Percentiles rank a stretch among this genome's conserved stretches.
Conservation (phyloP, 2,797 vertebrate species). For the Anolis apletophallus region DNA sequence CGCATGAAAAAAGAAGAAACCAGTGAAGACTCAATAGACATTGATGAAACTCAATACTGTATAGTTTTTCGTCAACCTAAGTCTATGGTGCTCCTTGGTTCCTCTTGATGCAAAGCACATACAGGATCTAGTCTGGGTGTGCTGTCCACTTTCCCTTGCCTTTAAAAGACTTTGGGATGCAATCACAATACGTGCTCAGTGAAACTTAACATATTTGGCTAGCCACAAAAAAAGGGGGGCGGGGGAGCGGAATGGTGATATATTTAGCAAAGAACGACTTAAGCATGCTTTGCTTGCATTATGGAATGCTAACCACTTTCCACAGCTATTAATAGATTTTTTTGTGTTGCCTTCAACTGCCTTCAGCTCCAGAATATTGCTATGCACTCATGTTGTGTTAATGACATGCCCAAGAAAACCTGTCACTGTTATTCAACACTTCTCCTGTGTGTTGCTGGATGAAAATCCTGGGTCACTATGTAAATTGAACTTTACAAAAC, state of each 20-base stretch:
- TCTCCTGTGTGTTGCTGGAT: slow-evolving; percentile 59
- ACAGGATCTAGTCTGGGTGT: slow-evolving; percentile 46
- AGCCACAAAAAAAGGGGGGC: slow-evolving; percentile 58
- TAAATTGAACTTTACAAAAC: slow-evolving; percentile 78
- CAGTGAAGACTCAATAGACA: slow-evolving; percentile 52
- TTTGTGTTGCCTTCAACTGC: slow-evolving; percentile 33
- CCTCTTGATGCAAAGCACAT: slow-evolving; percentile 57
- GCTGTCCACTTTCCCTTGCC: slow-evolving; percentile 56
- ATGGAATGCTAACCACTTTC: slow-evolving; percentile 61
- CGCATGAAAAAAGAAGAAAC: slow-evolving; percentile 65
- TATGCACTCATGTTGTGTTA: slow-evolving; percentile 60
- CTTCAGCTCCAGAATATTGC: slow-evolving; percentile 22
- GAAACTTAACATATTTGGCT: slow-evolving; percentile 58
- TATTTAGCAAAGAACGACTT: slow-evolving; percentile 68
- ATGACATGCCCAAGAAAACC: slow-evolving; percentile 50
- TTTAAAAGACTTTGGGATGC: slow-evolving; percentile 49
- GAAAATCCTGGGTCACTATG: slow-evolving; percentile 69
- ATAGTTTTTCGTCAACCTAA: slow-evolving; percentile 51
- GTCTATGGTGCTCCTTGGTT: slow-evolving; percentile 68
- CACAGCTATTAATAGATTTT: slow-evolving; percentile 52
- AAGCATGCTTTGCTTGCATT: slow-evolving; percentile 75
- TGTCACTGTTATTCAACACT: slow-evolving; percentile 59
- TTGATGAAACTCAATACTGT: slow-evolving; percentile 37
- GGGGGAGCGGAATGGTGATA: slow-evolving; percentile 59
- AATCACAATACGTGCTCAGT: slow-evolving; percentile 35